Evolutionary conservation across 2,888 invertebrate species (phyloP), one percentile per base, ranked within the genome.

Genomic region (Tridacna gigas): DNA sequence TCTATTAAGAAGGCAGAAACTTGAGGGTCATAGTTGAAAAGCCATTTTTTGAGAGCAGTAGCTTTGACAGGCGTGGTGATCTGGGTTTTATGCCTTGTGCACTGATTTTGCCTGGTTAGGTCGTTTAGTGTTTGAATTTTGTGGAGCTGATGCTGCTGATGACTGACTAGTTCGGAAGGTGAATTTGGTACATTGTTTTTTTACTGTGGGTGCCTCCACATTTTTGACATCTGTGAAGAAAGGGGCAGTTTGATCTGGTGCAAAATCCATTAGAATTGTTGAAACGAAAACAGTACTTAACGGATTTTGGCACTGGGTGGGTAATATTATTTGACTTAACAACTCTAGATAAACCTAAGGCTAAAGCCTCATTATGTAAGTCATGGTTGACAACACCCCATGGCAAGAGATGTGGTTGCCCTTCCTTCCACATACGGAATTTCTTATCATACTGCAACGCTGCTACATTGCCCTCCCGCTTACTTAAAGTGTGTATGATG

Each of bases 191-290:
- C 37, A 47, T 37, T 73, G 48, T n/a, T 51, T 48, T 15, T 20
- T 45, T 47, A 28, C 65, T 37, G 67, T 77, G 77, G 26, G 66
- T 18, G 12, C 77, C 77, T n/a, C 67, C 67, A 67, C 77, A 77
- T 67, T 25, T 66, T 67, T 77, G 77, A 37, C 77, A 77, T 48
- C 5, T 66, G 77, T 77, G 77, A 2, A n/a, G 20, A 25, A 67
- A 77, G 28, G 77, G 48, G 45, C 77, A 77, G 20, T 77, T 22
- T 66, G 37, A 4, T 7, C 77, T 22, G 11, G 26, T 65, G 51
- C 77, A 77, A 47, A 47, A 47, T 11, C 77, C 77, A 56, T 51
- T 77, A 18, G n/a, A 12, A n/a, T 77, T 77, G 56, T 77, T 77
- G 77, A 48, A 77, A 22, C 77, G 66, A 67, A 77, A 77, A 67